Conservation (phyloP, 1,140 invertebrate genomes). For the Bombus polaris region DNA sequence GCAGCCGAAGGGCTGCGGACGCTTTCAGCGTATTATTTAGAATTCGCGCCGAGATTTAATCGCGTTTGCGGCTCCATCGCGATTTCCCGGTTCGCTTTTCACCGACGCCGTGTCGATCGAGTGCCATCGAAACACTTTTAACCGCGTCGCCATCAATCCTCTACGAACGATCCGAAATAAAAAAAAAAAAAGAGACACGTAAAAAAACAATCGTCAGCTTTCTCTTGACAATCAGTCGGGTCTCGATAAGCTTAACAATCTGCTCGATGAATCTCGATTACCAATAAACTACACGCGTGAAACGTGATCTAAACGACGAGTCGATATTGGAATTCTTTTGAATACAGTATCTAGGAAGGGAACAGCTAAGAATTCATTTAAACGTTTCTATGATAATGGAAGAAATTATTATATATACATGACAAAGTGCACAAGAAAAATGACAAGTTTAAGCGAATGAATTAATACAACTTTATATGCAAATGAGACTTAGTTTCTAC, state of each 20-base stretch:
- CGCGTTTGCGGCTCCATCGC: constrained; percentile 11
- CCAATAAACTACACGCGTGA: background rate
- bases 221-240: background rate
- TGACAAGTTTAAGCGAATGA: no score
- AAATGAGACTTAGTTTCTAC: no score
- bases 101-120: constrained; percentile 4
- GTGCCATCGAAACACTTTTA: constrained; percentile 31
- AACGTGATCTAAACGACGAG: background rate
- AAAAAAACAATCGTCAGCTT: background rate
- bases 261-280: background rate
- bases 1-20: background rate
- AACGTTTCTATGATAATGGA: background rate
- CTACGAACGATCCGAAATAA: background rate
- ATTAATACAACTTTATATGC: no score
- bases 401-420: background rate
- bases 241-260: background rate
- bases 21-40: constrained; percentile 20
- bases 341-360: no score
- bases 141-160: constrained; percentile 20
- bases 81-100: constrained; percentile 28
- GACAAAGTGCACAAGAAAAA: no score
- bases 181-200: background rate
- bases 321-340: background rate
- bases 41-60: constrained; percentile 25
- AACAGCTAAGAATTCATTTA: background rate